Percentiles rank a stretch among this genome's conserved stretches.
Evolutionary conservation across 1,140 invertebrate species (phyloP).

Genomic region (Drosophila nikananu): DNA sequence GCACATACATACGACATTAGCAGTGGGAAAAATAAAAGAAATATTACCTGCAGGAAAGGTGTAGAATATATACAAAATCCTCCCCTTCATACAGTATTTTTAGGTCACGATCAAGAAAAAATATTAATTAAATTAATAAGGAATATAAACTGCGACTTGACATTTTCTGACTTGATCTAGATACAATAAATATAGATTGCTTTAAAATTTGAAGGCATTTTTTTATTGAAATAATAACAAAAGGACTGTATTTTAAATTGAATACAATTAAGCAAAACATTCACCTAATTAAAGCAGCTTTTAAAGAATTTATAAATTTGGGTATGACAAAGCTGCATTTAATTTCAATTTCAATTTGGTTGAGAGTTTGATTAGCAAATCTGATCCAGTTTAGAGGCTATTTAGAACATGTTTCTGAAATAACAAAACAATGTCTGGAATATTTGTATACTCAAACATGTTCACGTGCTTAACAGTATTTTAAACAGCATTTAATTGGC

Average conservation of each 20-base stretch:
- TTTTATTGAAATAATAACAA: neutral
- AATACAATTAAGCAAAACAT: neutral
- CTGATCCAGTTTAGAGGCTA: slow-evolving; percentile 10
- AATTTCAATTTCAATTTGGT: slow-evolving; percentile 1
- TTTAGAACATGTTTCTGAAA: slow-evolving; percentile 12
- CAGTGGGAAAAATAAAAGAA: slow-evolving; percentile 12
- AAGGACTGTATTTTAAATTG: neutral
- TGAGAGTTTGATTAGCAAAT: neutral
- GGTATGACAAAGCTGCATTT: neutral
- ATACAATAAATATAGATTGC: no score
- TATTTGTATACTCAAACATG: neutral
- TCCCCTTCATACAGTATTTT: neutral
- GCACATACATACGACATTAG: neutral
- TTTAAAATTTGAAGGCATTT: no score
- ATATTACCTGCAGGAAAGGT: neutral
- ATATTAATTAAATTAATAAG: no score
- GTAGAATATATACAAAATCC: neutral
- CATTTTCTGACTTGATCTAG: no score
- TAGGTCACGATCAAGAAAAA: neutral
- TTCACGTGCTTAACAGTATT: neutral
- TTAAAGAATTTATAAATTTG: neutral
- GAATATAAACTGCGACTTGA: no score
- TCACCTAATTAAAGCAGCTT: neutral
- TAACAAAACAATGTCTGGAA: neutral
- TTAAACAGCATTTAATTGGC: neutral